These are phyloP conservation scores for Tolypeutes matacus DNA, from an alignment of 2,797 vertebrate genomes.

Conservation along the genomic window DNA sequence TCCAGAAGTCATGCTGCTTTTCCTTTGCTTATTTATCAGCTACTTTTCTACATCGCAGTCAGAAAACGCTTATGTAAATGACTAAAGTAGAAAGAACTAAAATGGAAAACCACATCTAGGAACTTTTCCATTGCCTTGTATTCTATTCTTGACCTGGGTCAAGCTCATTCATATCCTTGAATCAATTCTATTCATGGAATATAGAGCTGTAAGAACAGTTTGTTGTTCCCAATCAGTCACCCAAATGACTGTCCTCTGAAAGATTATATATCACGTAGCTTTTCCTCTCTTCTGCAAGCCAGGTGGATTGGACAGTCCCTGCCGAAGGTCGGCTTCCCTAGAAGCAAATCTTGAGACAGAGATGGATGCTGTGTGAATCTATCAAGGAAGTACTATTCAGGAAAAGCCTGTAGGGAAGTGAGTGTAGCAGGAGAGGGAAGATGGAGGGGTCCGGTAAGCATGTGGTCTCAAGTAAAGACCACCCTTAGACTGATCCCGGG, in stretches of 20 bases:
- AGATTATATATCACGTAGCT: too few relatives aligned
- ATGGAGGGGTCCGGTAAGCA: not conserved
- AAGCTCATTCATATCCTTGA: not conserved
- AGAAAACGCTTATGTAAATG: accelerated
- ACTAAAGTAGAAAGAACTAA: accelerated
- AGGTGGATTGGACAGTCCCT: too few relatives aligned
- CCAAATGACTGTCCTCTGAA: not conserved
- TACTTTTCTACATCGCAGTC: accelerated
- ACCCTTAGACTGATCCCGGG: not conserved
- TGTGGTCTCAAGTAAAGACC: not conserved
- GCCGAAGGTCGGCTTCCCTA: not conserved
- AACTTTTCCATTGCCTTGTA: accelerated
- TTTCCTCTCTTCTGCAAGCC: not conserved
- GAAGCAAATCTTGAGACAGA: not conserved
- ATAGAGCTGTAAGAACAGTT: accelerated
- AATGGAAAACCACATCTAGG: accelerated
- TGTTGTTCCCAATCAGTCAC: accelerated
- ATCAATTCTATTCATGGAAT: not conserved
- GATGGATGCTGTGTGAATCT: too few relatives aligned
- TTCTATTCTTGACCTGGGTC: not conserved
- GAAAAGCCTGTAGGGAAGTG: too few relatives aligned
- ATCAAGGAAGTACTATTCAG: too few relatives aligned
- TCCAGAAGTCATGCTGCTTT: accelerated
- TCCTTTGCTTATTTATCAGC: not conserved
- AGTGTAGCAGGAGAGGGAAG: not conserved